Conservation (phyloP, 2,797 vertebrate species). For the Tolypeutes matacus region DNA sequence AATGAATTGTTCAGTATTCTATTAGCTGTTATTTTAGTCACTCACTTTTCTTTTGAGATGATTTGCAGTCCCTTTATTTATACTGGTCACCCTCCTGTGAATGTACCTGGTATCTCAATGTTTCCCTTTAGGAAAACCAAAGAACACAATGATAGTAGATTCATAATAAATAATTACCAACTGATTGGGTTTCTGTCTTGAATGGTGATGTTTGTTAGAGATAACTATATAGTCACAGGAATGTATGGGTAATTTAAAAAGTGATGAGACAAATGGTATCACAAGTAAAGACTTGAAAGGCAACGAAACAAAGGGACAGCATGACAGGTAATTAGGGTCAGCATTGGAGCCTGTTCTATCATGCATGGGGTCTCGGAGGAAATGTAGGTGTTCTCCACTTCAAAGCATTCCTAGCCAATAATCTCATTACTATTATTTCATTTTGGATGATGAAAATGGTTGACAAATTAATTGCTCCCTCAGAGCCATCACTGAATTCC, state of each 20-base stretch:
- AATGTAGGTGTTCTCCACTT: not conserved
- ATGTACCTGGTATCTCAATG: not conserved
- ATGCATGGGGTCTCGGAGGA: not conserved
- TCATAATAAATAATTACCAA: not conserved
- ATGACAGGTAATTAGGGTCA: not conserved
- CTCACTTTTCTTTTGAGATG: not conserved
- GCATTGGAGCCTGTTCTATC: not conserved
- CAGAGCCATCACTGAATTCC: constrained; percentile 4
- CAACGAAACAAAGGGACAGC: not conserved
- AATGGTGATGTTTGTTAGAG: not conserved
- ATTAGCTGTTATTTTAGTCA: not conserved
- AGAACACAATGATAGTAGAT: not conserved
- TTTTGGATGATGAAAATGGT: not conserved
- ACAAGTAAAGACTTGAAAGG: not conserved
- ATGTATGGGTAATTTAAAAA: not conserved
- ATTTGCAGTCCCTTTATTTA: not conserved
- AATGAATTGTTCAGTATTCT: not conserved
- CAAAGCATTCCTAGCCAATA: not conserved
- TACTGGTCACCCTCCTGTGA: not conserved
- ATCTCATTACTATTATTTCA: not conserved
- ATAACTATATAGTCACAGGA: not conserved
- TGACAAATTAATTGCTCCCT: constrained; percentile 60
- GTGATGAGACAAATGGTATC: not conserved
- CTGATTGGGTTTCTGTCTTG: not conserved
- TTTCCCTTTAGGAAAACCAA: not conserved